Evolutionary conservation across 2,888 invertebrate species (phyloP).

Genomic region (Andrena minutula): DNA sequence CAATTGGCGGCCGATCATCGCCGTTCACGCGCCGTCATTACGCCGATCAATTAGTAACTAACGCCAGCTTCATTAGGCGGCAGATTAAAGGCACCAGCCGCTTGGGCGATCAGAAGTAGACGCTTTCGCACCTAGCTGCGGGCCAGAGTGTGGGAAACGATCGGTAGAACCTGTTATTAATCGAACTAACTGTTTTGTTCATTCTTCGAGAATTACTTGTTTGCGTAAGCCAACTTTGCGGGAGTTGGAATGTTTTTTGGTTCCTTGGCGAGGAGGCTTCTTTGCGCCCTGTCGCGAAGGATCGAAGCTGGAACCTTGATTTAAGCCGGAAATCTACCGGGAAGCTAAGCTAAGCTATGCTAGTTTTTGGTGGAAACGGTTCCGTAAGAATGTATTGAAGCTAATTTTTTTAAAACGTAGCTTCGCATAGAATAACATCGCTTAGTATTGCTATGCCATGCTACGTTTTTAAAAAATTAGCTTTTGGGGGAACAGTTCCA

Average conservation of each 20-base stretch:
- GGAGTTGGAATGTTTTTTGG: neutral
- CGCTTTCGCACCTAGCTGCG: slow-evolving; percentile 53
- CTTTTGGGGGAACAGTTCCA: no score
- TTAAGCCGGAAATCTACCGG: no score
- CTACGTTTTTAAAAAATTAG: no score
- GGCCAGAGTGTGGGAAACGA: slow-evolving; percentile 26
- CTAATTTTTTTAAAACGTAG: no score
- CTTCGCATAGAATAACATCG: no score
- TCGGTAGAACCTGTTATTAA: slow-evolving; percentile 26
- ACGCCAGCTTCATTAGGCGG: slow-evolving; percentile 43
- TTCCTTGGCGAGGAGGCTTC: neutral
- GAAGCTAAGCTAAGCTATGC: no score
- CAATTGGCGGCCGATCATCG: slow-evolving; percentile 30
- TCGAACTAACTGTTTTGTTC: neutral
- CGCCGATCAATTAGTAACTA: slow-evolving; percentile 39
- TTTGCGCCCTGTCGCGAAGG: neutral
- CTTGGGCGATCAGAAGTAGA: slow-evolving; percentile 35
- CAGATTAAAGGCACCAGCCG: slow-evolving; percentile 16
- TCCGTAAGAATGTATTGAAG: no score
- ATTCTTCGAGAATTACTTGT: neutral
- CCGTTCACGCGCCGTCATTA: slow-evolving; percentile 52
- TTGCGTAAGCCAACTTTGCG: neutral
- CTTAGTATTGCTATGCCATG: no score
- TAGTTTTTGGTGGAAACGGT: no score
- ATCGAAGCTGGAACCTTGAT: no score